phyloP scores from a whole-genome alignment of 2,888 invertebrate genomes.

The Fissipunctia ypsillon region DNA sequence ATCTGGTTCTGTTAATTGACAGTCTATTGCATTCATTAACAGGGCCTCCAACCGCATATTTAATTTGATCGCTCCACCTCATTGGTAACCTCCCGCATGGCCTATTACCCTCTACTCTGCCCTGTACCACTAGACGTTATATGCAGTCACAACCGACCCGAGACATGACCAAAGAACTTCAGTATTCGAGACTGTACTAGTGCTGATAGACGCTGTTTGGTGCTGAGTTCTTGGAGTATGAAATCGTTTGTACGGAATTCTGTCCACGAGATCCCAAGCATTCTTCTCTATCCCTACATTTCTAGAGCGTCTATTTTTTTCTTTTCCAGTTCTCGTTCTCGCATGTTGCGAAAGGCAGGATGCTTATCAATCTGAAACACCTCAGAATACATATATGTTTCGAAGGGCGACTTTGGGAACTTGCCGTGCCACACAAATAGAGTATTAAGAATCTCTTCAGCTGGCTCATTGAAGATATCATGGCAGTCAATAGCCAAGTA shows the following conservation, averaged over 20 bases:
- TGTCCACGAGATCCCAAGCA: neutral
- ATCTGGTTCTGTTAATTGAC: neutral
- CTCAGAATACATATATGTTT: neutral
- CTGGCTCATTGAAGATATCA: neutral
- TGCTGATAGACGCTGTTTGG: neutral
- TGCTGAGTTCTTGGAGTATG: neutral
- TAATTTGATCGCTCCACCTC: too few relatives aligned
- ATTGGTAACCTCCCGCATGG: too few relatives aligned
- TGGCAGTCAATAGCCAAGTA: neutral
- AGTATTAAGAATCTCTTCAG: neutral
- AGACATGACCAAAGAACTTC: neutral
- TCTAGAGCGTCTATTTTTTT: neutral
- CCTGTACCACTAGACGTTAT: too few relatives aligned
- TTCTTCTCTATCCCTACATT: neutral
- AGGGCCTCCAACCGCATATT: too few relatives aligned
- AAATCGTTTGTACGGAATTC: neutral
- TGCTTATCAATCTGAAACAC: too few relatives aligned
- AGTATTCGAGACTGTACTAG: neutral
- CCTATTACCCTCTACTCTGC: too few relatives aligned
- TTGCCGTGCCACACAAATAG: slow-evolving; percentile 17
- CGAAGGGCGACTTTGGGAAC: neutral
- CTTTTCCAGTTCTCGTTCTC: too few relatives aligned
- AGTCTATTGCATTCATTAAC: neutral
- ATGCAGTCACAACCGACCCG: too few relatives aligned
- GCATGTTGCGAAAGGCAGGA: neutral